Evolutionary conservation across 2,113 vertebrate species (phyloP).

Genomic region (Peromyscus maniculatus): DNA sequence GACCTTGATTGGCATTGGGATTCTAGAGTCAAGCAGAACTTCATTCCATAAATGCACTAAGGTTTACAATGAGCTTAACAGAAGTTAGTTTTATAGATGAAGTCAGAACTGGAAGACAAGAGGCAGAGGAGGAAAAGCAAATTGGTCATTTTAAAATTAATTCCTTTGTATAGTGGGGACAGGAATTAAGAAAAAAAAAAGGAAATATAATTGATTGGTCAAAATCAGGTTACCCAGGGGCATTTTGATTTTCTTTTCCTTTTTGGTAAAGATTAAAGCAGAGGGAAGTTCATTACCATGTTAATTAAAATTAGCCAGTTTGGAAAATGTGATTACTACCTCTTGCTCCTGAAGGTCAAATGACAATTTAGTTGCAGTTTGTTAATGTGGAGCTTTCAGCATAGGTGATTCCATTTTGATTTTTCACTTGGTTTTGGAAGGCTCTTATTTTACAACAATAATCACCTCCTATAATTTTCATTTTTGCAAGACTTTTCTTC

Average conservation of each 20-base stretch:
- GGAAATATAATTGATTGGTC: not conserved
- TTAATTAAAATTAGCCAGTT: constrained; percentile 17
- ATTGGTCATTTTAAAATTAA: not conserved
- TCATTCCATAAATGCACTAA: not conserved
- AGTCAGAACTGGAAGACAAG: not conserved
- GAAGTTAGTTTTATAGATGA: not conserved
- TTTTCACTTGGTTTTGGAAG: not conserved
- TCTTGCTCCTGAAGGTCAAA: not conserved
- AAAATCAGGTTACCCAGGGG: not conserved
- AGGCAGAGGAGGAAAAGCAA: not conserved
- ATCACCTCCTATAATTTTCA: not conserved
- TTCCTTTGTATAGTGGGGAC: not conserved
- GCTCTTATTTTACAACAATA: not conserved
- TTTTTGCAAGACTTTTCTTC: not conserved
- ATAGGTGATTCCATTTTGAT: not conserved
- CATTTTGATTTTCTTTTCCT: not conserved
- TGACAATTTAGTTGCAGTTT: not conserved
- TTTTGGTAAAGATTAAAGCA: not conserved
- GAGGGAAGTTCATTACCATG: constrained; percentile 25
- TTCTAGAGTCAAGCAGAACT: not conserved
- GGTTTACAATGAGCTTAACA: not conserved
- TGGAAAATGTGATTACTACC: not conserved
- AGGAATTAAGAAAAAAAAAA: not conserved
- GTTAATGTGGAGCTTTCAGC: not conserved
- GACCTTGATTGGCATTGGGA: not conserved